phyloP scores from a whole-genome alignment of 2,888 invertebrate species.

The Altica lythri region DNA sequence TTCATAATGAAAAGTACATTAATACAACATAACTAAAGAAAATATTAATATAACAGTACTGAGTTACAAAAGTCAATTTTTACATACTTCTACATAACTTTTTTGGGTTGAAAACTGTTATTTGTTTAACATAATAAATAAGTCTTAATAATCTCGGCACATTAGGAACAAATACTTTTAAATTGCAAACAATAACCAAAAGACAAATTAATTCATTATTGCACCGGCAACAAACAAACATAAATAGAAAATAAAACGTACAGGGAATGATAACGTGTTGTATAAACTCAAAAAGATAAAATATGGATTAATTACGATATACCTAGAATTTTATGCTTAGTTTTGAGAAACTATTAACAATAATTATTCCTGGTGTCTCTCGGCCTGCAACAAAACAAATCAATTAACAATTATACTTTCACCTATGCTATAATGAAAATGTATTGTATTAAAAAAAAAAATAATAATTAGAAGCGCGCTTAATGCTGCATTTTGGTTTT shows the following conservation, averaged over 20 bases:
- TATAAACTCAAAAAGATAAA: constrained; percentile 30
- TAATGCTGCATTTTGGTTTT: too few relatives aligned
- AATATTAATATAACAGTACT: too few relatives aligned
- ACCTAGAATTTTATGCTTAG: constrained; percentile 10
- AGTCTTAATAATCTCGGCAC: constrained; percentile 2
- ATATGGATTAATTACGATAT: constrained; percentile 20
- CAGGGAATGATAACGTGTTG: constrained; percentile 38
- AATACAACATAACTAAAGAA: too few relatives aligned
- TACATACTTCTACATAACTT: too few relatives aligned
- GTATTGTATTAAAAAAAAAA: background rate
- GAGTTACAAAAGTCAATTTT: too few relatives aligned
- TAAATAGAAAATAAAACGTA: constrained; percentile 19
- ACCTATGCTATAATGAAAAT: background rate
- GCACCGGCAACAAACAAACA: constrained; percentile 34
- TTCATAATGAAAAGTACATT: too few relatives aligned
- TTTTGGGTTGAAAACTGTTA: too few relatives aligned
- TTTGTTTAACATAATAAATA: too few relatives aligned
- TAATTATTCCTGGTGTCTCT: constrained; percentile 19
- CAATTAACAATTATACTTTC: background rate
- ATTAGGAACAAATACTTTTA: constrained; percentile 24
- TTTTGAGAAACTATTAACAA: constrained; percentile 11
- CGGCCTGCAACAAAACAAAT: constrained; percentile 17
- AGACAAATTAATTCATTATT: constrained; percentile 36
- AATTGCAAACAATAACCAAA: constrained; percentile 14
- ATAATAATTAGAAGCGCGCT: background rate